Evolutionary conservation across 2,797 vertebrate species (phyloP).

Genomic region (Centroberyx gerrardi): DNA sequence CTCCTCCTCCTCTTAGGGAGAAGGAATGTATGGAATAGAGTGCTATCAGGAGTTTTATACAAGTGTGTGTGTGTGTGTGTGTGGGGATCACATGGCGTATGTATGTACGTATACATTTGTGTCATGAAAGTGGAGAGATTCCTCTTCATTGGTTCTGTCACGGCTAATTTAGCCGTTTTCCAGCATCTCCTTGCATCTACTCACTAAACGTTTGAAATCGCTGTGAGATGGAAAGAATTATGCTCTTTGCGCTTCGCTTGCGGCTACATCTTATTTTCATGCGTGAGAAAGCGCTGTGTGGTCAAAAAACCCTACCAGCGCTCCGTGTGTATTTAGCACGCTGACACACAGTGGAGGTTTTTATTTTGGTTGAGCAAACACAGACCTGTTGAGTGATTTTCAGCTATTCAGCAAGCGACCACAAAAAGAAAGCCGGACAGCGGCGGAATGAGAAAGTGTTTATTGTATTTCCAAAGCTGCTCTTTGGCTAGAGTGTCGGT

Average conservation of each 20-base stretch:
- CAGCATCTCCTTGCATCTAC: neutral
- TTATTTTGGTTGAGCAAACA: constrained; percentile 22
- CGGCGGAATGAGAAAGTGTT: neutral
- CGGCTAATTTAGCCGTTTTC: neutral
- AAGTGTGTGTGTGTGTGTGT: no score
- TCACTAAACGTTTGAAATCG: neutral
- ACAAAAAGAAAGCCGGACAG: constrained; percentile 13
- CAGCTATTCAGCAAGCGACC: constrained; percentile 2
- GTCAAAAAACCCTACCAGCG: neutral
- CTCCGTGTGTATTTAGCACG: neutral
- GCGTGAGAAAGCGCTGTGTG: neutral
- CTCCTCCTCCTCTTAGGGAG: no score
- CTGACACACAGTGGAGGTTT: constrained; percentile 10
- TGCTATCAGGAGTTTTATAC: no score
- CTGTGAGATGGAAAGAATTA: constrained; percentile 6
- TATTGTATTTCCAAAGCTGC: constrained; percentile 9
- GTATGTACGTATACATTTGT: no score
- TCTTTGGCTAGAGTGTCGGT: constrained; percentile 19
- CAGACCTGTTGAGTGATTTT: constrained; percentile 17
- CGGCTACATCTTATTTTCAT: neutral
- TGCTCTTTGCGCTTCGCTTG: neutral
- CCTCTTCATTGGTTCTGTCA: neutral
- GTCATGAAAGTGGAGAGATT: no score
- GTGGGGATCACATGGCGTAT: no score
- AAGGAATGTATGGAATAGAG: no score